Evolutionary conservation across 2,888 invertebrate species (phyloP), one percentile per base, ranked within the genome.

Genomic region (Myopa testacea): DNA sequence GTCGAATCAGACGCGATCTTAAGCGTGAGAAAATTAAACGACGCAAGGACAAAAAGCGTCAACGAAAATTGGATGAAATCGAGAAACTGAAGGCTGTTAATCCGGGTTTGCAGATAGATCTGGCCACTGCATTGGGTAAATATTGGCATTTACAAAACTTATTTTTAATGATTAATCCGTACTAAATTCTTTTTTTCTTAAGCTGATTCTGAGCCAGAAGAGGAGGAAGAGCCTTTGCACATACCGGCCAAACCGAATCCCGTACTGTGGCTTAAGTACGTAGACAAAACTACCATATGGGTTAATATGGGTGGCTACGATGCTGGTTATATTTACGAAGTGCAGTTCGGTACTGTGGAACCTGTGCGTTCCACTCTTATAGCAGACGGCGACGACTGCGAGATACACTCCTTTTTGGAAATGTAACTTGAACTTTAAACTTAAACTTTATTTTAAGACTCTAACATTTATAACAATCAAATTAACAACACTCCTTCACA

Each of bases 251-350:
- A 89, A 8, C 92, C 93, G 0, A 93, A 92, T 84, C 87, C 89
- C 68, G 88, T 94, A n/a, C 85, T 92, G 19, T 92, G 92, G 89
- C 88, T 92, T 40, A 90, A 91, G 78, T 92, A 92, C 79, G 91
- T 91, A 0, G 81, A 82, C 2, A 87, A 89, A 4, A 85, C 90
- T 37, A 91, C 91, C 0, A 88, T 93, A 76, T 93, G 93, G 92
- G 81, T 93, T 0, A 92, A 93, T 0, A 90, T 93, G 90, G 91
- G 89, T 4, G 93, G 93, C 38, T 93, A 91, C 81, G 93, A 93
- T 85, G 92, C 93, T 4, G 93, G 93, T 38, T 93, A 92, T 81
- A 90, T 93, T 80, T 94, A 94, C 83, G 93, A 93, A 86, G 91
- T 88, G 37, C 76, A 83, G 45, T 90, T 91, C 55, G 89, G 89